Conservation (phyloP, 2,113 vertebrate genomes). For the Chunga burmeisteri region DNA sequence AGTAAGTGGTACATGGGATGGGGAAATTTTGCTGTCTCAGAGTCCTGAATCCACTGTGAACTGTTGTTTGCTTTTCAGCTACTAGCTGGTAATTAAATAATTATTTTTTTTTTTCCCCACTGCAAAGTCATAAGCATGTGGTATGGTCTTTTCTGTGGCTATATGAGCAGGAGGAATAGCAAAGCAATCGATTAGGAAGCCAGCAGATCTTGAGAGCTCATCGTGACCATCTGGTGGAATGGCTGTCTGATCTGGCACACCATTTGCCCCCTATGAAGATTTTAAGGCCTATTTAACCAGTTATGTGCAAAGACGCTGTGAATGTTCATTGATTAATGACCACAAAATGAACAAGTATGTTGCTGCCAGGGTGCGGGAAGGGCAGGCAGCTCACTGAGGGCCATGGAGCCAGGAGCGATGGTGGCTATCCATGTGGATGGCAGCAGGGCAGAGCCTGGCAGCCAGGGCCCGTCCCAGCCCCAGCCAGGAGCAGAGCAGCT, state of each 20-base stretch:
- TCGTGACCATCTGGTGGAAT: fast-evolving
- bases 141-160: neutral
- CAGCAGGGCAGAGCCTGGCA: neutral
- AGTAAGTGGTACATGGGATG: neutral
- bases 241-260: neutral
- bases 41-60: neutral
- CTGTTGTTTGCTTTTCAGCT: neutral
- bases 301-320: neutral
- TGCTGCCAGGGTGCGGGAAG: neutral
- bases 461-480: neutral
- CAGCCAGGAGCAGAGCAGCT: neutral
- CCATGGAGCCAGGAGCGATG: fast-evolving
- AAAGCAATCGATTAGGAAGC: neutral
- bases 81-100: neutral
- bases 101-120: neutral
- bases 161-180: neutral
- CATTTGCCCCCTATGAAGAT: neutral
- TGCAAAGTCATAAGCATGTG: neutral
- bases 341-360: neutral
- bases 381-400: fast-evolving
- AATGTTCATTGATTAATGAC: neutral
- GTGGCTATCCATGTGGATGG: neutral
- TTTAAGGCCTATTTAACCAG: neutral
- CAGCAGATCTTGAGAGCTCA: neutral
- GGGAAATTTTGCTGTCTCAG: neutral